Evolutionary conservation across 2,888 invertebrate species (phyloP).

Genomic region (Caenorhabditis sp.): DNA sequence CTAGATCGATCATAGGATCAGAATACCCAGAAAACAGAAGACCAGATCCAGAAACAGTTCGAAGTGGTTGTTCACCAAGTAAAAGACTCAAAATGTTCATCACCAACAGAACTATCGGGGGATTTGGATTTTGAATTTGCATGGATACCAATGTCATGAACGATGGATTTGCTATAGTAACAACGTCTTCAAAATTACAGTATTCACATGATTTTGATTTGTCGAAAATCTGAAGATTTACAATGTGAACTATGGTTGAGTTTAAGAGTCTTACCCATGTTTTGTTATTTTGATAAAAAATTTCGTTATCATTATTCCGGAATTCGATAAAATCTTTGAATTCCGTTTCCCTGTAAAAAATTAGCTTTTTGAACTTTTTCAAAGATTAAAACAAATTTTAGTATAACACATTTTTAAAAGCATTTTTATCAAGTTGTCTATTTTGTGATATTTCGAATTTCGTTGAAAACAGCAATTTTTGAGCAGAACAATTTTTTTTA

Average conservation of each 20-base stretch:
- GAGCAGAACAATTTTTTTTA: neutral
- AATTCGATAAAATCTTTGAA: conserved; percentile 56
- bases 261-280: conserved; percentile 35
- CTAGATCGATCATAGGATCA: conserved; percentile 48
- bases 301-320: conserved; percentile 43
- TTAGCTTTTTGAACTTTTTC: conserved; percentile 4
- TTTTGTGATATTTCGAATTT: too few relatives aligned
- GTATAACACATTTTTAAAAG: too few relatives aligned
- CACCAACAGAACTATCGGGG: conserved; percentile 9
- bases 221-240: conserved; percentile 40
- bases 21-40: conserved; percentile 45
- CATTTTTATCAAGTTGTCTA: too few relatives aligned
- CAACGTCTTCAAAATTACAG: conserved; percentile 33
- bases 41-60: conserved; percentile 45
- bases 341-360: conserved; percentile 54
- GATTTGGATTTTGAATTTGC: conserved; percentile 16
- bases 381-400: neutral
- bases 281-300: conserved; percentile 50
- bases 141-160: conserved; percentile 42
- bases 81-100: conserved; percentile 37
- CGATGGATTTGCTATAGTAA: conserved; percentile 44
- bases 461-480: neutral
- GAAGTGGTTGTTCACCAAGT: conserved; percentile 46
- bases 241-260: neutral
- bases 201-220: conserved; percentile 35